Base-by-base conservation (phyloP, 2,888 invertebrate genomes). In the Melinaea menophilus region DNA sequence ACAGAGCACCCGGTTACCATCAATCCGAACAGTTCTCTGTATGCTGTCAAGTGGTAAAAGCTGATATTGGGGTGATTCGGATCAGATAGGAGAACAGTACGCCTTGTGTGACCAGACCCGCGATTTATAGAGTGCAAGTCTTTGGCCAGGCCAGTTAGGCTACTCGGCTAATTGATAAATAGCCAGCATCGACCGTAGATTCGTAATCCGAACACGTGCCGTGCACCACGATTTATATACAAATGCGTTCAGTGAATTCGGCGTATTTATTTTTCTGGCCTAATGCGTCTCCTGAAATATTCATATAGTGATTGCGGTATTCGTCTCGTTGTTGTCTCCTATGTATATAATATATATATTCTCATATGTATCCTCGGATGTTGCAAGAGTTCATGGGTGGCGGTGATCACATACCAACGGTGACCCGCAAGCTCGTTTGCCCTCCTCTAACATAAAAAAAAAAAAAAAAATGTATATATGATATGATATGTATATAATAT, bases 201-300 rank as follows among this genome's bases (percentile, higher is more conserved):
- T 81, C 76, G 81, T 76, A 86, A 77, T 78, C 85, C 75, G 78
- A 76, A 81, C 88, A 88, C 87, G 88, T 78, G 73, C 80, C 75
- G 75, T 76, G 75, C 75, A 80, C 82, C 76, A 82, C 85, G 86
- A 88, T 88, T 88, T 88, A 88, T 88, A 85, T 82, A 88, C 85
- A 85, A 84, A 86, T 85, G 84, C 85, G 86, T 81, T 82, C 84
- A 83, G 79, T 79, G 78, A 83, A 85, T 84, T 82, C 82, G 76
- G 79, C 80, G 84, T 88, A 88, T 89, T 88, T 89, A 88, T 88
- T 88, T 88, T 88, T 85, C 85, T 82, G 82, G 80, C 85, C 85
- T 88, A 88, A 90, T 88, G 85, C 84, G 79, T 76, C 83, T 84
- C 73, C 77, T 89, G 88, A 90, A 88, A 90, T 90, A 90, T 90